Evolutionary conservation across 2,797 vertebrate species (phyloP).

Genomic region (Amniataba percoides): DNA sequence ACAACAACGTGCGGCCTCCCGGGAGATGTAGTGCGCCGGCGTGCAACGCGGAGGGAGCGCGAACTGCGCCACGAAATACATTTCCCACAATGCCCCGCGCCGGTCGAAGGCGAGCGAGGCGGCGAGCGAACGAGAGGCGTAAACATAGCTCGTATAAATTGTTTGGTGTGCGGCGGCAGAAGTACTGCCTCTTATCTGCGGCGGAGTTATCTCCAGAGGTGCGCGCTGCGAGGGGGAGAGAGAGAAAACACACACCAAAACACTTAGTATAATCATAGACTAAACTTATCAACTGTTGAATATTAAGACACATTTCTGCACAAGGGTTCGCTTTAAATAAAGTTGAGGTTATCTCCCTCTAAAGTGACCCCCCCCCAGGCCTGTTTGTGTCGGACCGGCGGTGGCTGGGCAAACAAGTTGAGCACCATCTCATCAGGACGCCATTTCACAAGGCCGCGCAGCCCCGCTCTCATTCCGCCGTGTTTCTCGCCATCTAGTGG

Average conservation of each 20-base stretch:
- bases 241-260: not conserved
- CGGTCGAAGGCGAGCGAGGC: slow-evolving; percentile 35
- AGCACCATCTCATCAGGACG: slow-evolving; percentile 80
- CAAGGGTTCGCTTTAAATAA: not conserved
- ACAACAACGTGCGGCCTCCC: slow-evolving; percentile 74
- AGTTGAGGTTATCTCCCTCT: not conserved
- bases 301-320: not conserved
- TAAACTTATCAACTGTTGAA: slow-evolving; percentile 46
- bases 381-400: slow-evolving; percentile 42
- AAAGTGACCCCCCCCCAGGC: not conserved
- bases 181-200: not conserved
- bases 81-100: slow-evolving; percentile 55
- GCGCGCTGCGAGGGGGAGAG: not conserved
- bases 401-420: slow-evolving; percentile 69
- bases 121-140: slow-evolving; percentile 63
- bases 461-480: slow-evolving; percentile 23
- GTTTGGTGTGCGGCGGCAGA: slow-evolving; percentile 20
- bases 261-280: too few species aligned
- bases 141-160: slow-evolving; percentile 74
- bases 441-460: slow-evolving; percentile 81
- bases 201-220: accelerated
- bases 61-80: slow-evolving; percentile 42
- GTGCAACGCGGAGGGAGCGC: too few species aligned
- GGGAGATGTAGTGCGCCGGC: slow-evolving; percentile 57
- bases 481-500: slow-evolving; percentile 79